A percentile compares a stretch with the other conserved stretches of the same genome.
Evolutionary conservation across 2,888 invertebrate species (phyloP).

Genomic region (Agrotis ipsilon): DNA sequence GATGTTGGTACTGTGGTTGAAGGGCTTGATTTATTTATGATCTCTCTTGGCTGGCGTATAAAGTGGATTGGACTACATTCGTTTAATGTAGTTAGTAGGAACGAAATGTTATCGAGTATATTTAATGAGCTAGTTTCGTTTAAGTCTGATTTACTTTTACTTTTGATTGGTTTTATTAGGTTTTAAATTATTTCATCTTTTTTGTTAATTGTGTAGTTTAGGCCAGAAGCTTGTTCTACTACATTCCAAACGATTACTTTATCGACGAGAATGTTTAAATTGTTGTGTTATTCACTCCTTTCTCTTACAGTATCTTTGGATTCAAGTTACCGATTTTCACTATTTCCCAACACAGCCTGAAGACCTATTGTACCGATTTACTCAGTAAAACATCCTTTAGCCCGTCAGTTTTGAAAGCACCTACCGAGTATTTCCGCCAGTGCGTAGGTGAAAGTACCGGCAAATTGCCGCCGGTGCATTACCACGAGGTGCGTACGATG

Average conservation of each 20-base stretch:
- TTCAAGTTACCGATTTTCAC: slow-evolving; percentile 18
- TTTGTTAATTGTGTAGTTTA: neutral
- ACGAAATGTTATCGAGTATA: slow-evolving; percentile 8
- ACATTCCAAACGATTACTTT: neutral
- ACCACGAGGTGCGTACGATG: slow-evolving; percentile 59
- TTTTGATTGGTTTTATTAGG: neutral
- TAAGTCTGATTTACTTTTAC: neutral
- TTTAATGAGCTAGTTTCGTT: slow-evolving; percentile 11
- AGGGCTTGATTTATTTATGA: slow-evolving; percentile 71
- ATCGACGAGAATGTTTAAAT: neutral
- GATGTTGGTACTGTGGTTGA: slow-evolving; percentile 71
- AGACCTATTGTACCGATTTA: slow-evolving; percentile 46
- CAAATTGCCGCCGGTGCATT: slow-evolving; percentile 70
- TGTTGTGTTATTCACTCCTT: neutral
- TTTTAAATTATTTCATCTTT: neutral
- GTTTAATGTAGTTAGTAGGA: slow-evolving; percentile 43
- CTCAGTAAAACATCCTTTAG: slow-evolving; percentile 58
- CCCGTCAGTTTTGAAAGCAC: slow-evolving; percentile 59
- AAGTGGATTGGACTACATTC: slow-evolving; percentile 58
- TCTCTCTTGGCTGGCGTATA: slow-evolving; percentile 52
- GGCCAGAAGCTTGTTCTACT: neutral
- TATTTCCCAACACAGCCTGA: slow-evolving; percentile 43
- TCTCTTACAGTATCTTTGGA: neutral
- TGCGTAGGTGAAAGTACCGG: slow-evolving; percentile 76
- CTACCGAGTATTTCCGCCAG: slow-evolving; percentile 64